Base-by-base conservation (phyloP, 2,113 vertebrate genomes). In the Nycticryphes semicollaris region DNA sequence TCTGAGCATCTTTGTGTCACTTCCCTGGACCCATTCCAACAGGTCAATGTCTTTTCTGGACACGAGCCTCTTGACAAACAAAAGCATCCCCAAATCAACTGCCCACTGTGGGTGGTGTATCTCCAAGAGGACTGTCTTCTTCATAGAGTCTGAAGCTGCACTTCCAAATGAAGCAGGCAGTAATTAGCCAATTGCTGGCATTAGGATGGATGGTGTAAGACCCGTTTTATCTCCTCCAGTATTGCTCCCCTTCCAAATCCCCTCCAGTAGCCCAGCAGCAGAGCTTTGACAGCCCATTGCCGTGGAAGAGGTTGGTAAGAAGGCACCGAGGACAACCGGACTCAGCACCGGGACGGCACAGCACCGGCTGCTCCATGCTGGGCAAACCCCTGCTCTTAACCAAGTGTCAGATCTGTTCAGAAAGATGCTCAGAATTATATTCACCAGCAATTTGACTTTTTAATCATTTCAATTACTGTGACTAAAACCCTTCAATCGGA, bases 381-480 rank as follows among this genome's bases (percentile, higher is more conserved):
- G 92, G 90, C 62, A 54, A 83, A 45, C 3, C 24, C 23, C 81
- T 50, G 62, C 92, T 89, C 89, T 78, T 77, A 45, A 86, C 48
- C 77, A 37, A 95, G 62, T 45, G 81, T 79, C 87, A 79, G 13
- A 75, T 19, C 90, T 90, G 79, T 84, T 64, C 83, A 79, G 86
- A 81, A 69, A 70, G 90, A 94, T 87, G 83, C 70, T 95, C 80
- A 23, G 80, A 96, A 93, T 76, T 92, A 93, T 67, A 95, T 60
- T 92, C 84, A 74, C 62, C 57, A 94, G 69, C 80, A 92, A 93
- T 94, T 93, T 94, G 96, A 96, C 96, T 97, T 95, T 95, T 96
- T 97, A 96, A 97, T 97, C 84, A 94, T 96, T 96, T 96, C 95
- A 96, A 95, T 96, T 96, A 95, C 89, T 97, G 96, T 95, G 96